Conservation (phyloP, 2,888 invertebrate genomes). For the Oasisia sp. region DNA sequence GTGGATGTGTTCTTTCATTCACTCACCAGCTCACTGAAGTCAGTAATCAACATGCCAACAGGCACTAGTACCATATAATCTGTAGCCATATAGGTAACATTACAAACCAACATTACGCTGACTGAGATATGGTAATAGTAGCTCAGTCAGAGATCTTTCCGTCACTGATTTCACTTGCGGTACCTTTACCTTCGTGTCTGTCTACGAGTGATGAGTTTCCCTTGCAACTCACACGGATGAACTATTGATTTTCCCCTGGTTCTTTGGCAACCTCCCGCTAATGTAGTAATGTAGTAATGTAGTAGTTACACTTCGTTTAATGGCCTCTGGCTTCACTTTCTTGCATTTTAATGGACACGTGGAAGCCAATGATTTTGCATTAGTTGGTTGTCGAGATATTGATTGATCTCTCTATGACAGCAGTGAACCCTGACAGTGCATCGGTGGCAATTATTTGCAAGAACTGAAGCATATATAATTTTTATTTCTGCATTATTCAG, state of each 20-base stretch:
- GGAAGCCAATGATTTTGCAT: neutral
- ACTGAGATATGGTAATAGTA: neutral
- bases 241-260: neutral
- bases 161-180: neutral
- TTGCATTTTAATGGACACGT: neutral
- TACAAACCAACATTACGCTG: neutral
- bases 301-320: neutral
- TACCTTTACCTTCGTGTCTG: neutral
- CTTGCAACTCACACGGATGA: neutral
- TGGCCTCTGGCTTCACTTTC: neutral
- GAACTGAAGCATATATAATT: constrained; percentile 5
- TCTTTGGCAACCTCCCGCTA: neutral
- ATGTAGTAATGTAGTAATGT: neutral
- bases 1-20: neutral
- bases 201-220: neutral
- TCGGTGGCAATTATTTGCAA: neutral
- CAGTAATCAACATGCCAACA: neutral
- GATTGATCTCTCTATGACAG: neutral
- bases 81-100: constrained; percentile 1
- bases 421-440: neutral
- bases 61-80: constrained; percentile 1
- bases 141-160: neutral
- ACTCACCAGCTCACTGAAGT: neutral
- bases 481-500: neutral
- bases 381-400: neutral